Percentiles rank a stretch among this genome's conserved stretches.
phyloP scores from a whole-genome alignment of 2,888 invertebrate species.

The Danaus chrysippus region DNA sequence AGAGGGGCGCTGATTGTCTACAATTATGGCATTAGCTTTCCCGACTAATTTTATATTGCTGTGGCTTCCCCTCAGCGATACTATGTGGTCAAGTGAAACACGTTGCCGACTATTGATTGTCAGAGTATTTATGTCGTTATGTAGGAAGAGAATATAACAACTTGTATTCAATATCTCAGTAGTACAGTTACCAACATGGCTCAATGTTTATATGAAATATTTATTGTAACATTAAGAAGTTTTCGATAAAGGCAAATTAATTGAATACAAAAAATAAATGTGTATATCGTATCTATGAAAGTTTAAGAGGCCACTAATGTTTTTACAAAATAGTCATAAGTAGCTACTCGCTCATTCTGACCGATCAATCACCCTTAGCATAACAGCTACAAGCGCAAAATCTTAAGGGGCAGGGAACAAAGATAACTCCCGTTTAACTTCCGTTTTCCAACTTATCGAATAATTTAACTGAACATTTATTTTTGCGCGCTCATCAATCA shows the following conservation, averaged over 20 bases:
- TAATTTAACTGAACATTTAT: constrained; percentile 81
- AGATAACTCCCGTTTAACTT: constrained; percentile 81
- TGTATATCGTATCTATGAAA: too few relatives aligned
- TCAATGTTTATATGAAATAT: too few relatives aligned
- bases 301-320: not conserved
- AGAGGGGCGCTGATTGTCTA: constrained; percentile 69
- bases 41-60: constrained; percentile 67
- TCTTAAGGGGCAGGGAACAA: constrained; percentile 74
- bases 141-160: too few relatives aligned
- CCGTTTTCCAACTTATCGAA: constrained; percentile 81
- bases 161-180: too few relatives aligned
- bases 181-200: too few relatives aligned
- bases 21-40: constrained; percentile 76
- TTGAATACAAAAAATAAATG: too few relatives aligned
- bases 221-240: too few relatives aligned
- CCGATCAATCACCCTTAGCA: constrained; percentile 73
- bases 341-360: constrained; percentile 37
- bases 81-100: constrained; percentile 46
- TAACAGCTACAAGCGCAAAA: constrained; percentile 74
- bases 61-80: constrained; percentile 40
- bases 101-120: constrained; percentile 1
- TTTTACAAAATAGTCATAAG: constrained; percentile 18
- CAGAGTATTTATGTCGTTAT: too few relatives aligned
- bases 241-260: too few relatives aligned
- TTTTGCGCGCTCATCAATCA: constrained; percentile 81